Conservation (phyloP, 2,888 invertebrate species). For the Andrena trimmerana region DNA sequence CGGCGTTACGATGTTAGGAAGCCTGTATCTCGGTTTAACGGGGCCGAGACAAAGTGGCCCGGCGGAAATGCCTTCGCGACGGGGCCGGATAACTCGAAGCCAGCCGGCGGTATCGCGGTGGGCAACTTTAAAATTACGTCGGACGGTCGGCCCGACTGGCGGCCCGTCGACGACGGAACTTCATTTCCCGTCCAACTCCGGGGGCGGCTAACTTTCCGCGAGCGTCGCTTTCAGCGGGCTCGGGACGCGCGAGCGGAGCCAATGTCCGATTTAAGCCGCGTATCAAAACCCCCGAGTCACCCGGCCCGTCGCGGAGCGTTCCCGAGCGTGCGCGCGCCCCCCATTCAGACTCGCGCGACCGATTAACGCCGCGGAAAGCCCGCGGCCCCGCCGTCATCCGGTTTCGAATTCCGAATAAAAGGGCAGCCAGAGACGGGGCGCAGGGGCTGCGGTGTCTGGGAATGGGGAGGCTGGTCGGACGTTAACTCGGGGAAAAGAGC, state of each 20-base stretch:
- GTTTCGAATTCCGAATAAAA: neutral
- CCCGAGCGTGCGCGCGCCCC: neutral
- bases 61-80: conserved; percentile 59
- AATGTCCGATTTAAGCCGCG: neutral
- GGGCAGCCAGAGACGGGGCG: neutral
- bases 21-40: conserved; percentile 70
- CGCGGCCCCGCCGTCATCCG: neutral
- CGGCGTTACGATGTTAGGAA: conserved; percentile 55
- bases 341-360: conserved; percentile 2
- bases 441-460: neutral
- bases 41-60: conserved; percentile 59
- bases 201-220: conserved; percentile 7
- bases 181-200: conserved; percentile 46
- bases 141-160: neutral
- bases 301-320: neutral
- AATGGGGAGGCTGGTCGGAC: neutral
- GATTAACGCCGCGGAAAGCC: neutral
- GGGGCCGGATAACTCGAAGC: conserved; percentile 62
- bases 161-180: conserved; percentile 30
- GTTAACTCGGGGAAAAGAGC: conserved; percentile 1
- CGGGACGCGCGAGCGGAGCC: neutral
- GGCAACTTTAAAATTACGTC: conserved; percentile 59
- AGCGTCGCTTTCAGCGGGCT: neutral
- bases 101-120: conserved; percentile 23
- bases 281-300: neutral